Conservation (phyloP, 2,888 invertebrate species). For the Stenchaetothrips biformis region DNA sequence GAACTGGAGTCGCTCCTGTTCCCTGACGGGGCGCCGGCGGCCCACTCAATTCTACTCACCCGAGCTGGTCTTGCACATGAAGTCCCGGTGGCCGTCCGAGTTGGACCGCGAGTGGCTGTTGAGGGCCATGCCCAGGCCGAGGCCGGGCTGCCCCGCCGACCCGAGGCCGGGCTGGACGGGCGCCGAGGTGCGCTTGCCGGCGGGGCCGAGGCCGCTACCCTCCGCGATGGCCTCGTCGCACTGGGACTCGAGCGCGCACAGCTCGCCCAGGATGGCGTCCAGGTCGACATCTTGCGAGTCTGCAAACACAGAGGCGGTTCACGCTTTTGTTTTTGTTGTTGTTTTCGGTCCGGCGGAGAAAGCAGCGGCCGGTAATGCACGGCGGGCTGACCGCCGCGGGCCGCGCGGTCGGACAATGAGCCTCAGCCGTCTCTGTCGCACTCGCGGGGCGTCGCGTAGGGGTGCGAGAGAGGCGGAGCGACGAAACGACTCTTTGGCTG, state of each 20-base stretch:
- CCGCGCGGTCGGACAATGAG: neutral
- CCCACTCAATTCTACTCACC: neutral
- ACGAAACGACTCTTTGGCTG: too few species aligned
- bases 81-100: slow-evolving; percentile 21
- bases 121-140: neutral
- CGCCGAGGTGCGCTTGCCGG: slow-evolving; percentile 22
- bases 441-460: too few species aligned
- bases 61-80: slow-evolving; percentile 18
- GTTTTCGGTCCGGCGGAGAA: too few species aligned
- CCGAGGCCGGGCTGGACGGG: neutral
- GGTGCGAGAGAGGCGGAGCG: too few species aligned
- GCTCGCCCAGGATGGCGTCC: slow-evolving; percentile 92
- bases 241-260: slow-evolving; percentile 81
- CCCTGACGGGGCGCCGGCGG: slow-evolving; percentile 24
- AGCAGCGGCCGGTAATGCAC: too few species aligned
- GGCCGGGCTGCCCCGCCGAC: neutral
- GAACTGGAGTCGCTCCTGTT: too few species aligned
- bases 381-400: neutral
- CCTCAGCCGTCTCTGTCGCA: neutral
- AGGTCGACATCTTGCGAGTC: slow-evolving; percentile 95
- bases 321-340: too few species aligned
- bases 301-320: slow-evolving; percentile 42
- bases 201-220: slow-evolving; percentile 24
- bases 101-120: slow-evolving; percentile 7
- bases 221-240: slow-evolving; percentile 48